A percentile compares a stretch with the other conserved stretches of the same genome.
Conservation (phyloP, 1,140 invertebrate species). For the Bombus turneri region DNA sequence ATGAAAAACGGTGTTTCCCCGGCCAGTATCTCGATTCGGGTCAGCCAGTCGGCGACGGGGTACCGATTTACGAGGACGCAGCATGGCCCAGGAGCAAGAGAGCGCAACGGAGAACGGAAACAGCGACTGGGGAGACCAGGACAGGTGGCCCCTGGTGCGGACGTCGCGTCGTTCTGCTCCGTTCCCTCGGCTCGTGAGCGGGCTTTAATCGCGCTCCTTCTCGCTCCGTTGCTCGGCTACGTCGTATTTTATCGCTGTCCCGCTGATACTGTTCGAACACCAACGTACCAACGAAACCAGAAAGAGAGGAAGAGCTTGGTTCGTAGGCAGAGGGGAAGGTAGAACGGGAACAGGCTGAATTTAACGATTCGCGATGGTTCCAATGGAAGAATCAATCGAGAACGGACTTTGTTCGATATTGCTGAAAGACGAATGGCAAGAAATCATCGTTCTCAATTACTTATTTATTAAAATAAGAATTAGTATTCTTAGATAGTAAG, state of each 20-base stretch:
- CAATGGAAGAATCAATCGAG: not conserved
- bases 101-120: constrained; percentile 47
- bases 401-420: not conserved
- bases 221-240: constrained; percentile 20
- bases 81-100: not conserved
- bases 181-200: constrained; percentile 44
- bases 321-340: not conserved
- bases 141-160: constrained; percentile 53
- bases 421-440: too few relatives aligned
- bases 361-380: constrained; percentile 40
- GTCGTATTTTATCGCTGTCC: constrained; percentile 43
- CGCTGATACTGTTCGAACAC: not conserved
- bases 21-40: constrained; percentile 42
- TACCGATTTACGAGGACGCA: constrained; percentile 49
- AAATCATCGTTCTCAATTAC: too few relatives aligned
- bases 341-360: constrained; percentile 7
- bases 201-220: constrained; percentile 59
- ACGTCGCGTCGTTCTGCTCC: constrained; percentile 29
- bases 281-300: not conserved
- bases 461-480: too few relatives aligned
- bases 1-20: constrained; percentile 25
- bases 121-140: constrained; percentile 25
- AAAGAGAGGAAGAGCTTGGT: not conserved
- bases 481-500: too few relatives aligned
- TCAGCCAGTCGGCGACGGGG: constrained; percentile 41